phyloP scores from a whole-genome alignment of 2,113 vertebrate species.

The Delphinapterus leucas region DNA sequence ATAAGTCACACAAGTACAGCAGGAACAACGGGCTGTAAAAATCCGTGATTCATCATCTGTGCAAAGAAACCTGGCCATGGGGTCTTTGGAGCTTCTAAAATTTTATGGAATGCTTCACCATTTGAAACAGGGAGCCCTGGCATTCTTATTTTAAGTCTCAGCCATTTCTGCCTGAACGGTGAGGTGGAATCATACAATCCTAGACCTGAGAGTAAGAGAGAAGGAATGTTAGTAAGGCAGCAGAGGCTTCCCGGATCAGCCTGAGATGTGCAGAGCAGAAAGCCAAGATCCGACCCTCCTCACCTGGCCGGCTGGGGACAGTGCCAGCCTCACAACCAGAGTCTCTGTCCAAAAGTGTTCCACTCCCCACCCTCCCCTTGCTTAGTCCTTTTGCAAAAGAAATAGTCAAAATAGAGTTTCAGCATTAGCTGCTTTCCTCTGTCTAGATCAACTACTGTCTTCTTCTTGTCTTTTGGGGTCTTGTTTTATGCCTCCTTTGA shows the following conservation, averaged over 20 bases:
- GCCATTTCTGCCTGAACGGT: not conserved
- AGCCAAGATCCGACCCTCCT: not conserved
- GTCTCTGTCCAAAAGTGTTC: not conserved
- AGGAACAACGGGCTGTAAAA: not conserved
- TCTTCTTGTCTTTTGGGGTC: not conserved
- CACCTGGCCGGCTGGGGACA: accelerated
- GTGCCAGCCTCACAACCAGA: accelerated
- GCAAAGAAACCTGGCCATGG: not conserved
- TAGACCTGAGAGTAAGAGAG: not conserved
- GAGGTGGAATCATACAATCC: not conserved
- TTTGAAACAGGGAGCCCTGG: not conserved
- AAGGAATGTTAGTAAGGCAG: not conserved
- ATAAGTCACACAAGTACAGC: not conserved
- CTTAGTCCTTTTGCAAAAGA: not conserved
- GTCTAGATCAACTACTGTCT: not conserved
- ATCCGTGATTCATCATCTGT: too few relatives aligned
- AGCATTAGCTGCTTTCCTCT: not conserved
- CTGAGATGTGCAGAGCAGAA: not conserved
- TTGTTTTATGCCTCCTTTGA: not conserved
- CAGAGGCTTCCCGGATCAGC: not conserved
- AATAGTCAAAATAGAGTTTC: not conserved
- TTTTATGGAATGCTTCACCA: not conserved
- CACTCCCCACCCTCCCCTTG: not conserved
- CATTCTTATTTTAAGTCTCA: not conserved
- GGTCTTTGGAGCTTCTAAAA: not conserved